phyloP scores from a whole-genome alignment of 1,140 invertebrate species.

The Papilio polytes region DNA sequence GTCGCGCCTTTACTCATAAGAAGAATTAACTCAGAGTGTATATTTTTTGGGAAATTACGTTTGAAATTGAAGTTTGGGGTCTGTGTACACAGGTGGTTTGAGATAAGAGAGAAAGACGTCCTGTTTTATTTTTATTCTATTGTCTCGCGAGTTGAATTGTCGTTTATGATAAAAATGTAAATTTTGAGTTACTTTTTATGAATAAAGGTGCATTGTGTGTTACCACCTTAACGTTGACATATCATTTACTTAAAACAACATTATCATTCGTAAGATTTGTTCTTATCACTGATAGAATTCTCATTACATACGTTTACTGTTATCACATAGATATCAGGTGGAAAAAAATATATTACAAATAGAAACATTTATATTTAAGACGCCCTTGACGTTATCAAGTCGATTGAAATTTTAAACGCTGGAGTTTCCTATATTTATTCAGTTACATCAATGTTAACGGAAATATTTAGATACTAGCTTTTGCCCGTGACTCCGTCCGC shows the following conservation, averaged over 20 bases:
- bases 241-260: slow-evolving; percentile 16
- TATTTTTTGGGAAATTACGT: too few species aligned
- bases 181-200: too few species aligned
- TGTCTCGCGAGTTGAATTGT: too few species aligned
- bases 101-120: too few species aligned
- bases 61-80: too few species aligned
- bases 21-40: too few species aligned
- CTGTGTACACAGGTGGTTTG: too few species aligned
- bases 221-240: neutral
- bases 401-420: neutral
- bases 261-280: slow-evolving; percentile 16
- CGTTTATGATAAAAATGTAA: too few species aligned
- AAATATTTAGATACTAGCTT: neutral
- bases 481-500: too few species aligned
- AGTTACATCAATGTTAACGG: neutral
- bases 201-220: neutral
- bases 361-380: slow-evolving; percentile 30
- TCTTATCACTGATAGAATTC: slow-evolving; percentile 49
- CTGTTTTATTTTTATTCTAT: too few species aligned
- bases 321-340: slow-evolving; percentile 41
- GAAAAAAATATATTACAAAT: slow-evolving; percentile 47
- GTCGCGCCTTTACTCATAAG: too few species aligned
- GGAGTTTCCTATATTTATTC: neutral
- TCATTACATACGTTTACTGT: slow-evolving; percentile 44
- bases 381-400: slow-evolving; percentile 36